Evolutionary conservation across 2,113 vertebrate species (phyloP).

Genomic region (Alosa alosa): DNA sequence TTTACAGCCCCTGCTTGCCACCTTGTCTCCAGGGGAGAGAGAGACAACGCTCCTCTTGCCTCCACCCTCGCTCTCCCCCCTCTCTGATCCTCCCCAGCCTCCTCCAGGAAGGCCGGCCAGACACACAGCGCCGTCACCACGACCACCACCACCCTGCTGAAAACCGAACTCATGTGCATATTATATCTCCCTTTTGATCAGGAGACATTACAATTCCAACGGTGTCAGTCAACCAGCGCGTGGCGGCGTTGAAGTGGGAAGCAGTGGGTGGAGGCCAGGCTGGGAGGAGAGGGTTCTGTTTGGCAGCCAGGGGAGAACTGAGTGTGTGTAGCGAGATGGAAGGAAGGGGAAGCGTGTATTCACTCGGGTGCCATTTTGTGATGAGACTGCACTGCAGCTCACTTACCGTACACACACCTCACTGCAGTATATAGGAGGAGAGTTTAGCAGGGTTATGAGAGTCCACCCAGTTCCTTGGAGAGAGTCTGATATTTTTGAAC

Average conservation of each 20-base stretch:
- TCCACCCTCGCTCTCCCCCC: background rate
- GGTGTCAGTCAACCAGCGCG: conserved; percentile 32
- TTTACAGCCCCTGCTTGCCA: conserved; percentile 53
- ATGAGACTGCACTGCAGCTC: background rate
- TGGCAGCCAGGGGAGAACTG: background rate
- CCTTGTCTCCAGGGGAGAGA: conserved; percentile 38
- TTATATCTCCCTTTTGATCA: conserved; percentile 40
- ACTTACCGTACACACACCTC: background rate
- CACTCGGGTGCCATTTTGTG: background rate
- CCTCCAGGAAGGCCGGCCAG: conserved; percentile 17
- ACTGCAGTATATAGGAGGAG: background rate
- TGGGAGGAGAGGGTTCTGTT: background rate
- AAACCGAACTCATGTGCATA: conserved; percentile 2
- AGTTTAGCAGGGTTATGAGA: background rate
- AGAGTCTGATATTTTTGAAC: background rate
- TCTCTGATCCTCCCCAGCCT: background rate
- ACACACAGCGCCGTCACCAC: too few species aligned
- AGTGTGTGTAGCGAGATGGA: background rate
- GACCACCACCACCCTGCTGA: background rate
- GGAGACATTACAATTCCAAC: conserved; percentile 31
- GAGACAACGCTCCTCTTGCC: background rate
- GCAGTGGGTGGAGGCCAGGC: background rate
- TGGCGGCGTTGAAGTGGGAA: background rate
- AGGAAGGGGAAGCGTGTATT: background rate
- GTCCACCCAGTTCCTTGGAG: background rate